Base-by-base conservation (phyloP, 2,113 vertebrate species). In the Actenoides lindsayi region DNA sequence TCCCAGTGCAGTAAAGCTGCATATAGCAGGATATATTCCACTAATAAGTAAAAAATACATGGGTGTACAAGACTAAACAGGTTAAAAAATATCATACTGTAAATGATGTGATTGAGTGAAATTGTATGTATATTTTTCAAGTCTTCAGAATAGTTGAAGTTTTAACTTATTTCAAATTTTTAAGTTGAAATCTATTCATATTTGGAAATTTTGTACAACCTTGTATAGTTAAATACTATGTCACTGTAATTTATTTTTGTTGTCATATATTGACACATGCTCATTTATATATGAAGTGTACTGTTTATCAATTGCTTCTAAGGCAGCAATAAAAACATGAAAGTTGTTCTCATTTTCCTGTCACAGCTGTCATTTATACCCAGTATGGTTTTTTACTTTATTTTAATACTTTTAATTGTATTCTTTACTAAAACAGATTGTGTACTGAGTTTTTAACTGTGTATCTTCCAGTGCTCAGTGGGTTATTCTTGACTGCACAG, bases 211-310 rank as follows among this genome's bases (percentile, higher is more conserved):
- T 98, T 97, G 97, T 98, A 98, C 87, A 95, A 97, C 80, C 95
- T 98, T 97, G 97, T 98, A 98, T 94, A 97, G 93, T 96, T 96
- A 96, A 97, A 97, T 97, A 97, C 87, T 97, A 93, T 95, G 94
- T 97, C 94, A 97, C 92, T 96, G 97, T 97, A 97, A 97, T 94
- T 98, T 97, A 98, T 97, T 98, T 97, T 97, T 96, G 94, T 97
- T 98, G 96, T 97, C 94, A 97, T 97, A 93, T 96, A 97, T 91
- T 97, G 96, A 97, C 96, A 98, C 93, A 88, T 97, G 96, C 90
- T 97, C 97, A 97, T 98, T 98, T 98, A 97, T 97, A 97, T 98
- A 97, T 97, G 91, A 97, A 97, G 96, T 98, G 97, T 98, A 96
- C 91, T 97, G 97, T 97, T 98, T 97, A 98, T 98, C 96, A 96